A percentile compares a stretch with the other conserved stretches of the same genome.
Conservation (phyloP, 2,888 invertebrate species). For the Lepidonotus clava region DNA sequence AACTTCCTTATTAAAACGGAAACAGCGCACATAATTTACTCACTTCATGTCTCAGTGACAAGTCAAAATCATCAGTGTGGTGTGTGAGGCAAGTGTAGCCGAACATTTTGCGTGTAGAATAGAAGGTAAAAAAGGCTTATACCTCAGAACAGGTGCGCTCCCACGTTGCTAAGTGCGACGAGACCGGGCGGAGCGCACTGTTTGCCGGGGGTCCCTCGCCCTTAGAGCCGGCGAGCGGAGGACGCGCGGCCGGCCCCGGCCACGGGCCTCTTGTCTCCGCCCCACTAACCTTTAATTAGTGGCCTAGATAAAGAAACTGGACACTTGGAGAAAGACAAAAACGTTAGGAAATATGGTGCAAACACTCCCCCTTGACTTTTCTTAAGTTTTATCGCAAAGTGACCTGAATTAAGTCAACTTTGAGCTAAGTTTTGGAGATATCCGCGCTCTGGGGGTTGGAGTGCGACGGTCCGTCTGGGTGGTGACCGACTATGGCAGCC, state of each 20-base stretch:
- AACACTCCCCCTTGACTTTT: background rate
- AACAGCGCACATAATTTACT: too few species aligned
- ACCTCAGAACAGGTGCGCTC: too few species aligned
- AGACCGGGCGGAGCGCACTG: background rate
- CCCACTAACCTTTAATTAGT: background rate
- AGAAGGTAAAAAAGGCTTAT: too few species aligned
- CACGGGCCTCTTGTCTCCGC: background rate
- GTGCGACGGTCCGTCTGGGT: background rate
- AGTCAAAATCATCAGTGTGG: too few species aligned
- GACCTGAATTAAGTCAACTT: too few species aligned
- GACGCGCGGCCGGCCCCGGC: background rate
- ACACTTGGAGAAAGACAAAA: background rate
- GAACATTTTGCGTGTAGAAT: too few species aligned
- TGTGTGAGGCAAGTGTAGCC: too few species aligned
- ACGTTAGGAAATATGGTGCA: background rate
- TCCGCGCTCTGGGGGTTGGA: too few species aligned
- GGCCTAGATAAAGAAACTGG: background rate
- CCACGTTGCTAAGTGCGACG: background rate
- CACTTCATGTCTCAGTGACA: too few species aligned
- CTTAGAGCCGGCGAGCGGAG: background rate
- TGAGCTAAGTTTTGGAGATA: too few species aligned
- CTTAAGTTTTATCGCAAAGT: too few species aligned
- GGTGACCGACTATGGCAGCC: conserved; percentile 28
- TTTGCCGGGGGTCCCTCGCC: background rate
- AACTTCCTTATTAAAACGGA: too few species aligned